These are phyloP conservation scores for Yponomeuta evonymella DNA, from an alignment of 2,888 invertebrate species.

Conservation along the genomic window DNA sequence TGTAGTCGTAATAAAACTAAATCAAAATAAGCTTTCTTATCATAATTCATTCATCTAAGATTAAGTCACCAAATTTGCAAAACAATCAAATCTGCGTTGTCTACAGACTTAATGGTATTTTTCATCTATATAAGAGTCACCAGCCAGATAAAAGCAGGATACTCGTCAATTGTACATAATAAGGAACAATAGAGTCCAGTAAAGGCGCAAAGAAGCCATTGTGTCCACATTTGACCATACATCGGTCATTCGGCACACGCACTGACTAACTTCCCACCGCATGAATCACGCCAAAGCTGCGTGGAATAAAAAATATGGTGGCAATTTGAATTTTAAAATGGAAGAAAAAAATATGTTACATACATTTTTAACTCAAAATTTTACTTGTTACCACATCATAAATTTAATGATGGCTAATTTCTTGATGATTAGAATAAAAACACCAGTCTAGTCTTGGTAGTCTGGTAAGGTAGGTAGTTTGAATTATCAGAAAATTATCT, in stretches of 20 bases:
- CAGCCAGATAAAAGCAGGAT: slow-evolving; percentile 30
- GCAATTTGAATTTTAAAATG: background rate
- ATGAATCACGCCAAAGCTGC: background rate
- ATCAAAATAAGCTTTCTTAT: too few relatives aligned
- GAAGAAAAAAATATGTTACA: too few relatives aligned
- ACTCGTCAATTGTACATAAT: slow-evolving; percentile 44
- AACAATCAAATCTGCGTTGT: background rate
- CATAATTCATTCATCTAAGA: too few relatives aligned
- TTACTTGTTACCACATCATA: too few relatives aligned
- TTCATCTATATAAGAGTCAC: background rate
- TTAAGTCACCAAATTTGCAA: background rate
- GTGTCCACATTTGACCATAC: slow-evolving; percentile 2
- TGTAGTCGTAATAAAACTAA: too few relatives aligned
- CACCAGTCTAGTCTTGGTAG: too few relatives aligned
- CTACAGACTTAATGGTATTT: too few relatives aligned
- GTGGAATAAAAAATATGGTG: slow-evolving; percentile 10
- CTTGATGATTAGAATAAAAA: too few relatives aligned
- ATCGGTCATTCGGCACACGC: slow-evolving; percentile 2
- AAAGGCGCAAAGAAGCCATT: slow-evolving; percentile 35
- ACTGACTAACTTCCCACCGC: background rate
- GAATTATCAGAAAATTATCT: too few relatives aligned
- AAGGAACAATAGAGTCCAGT: slow-evolving; percentile 40
- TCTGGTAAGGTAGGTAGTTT: too few relatives aligned
- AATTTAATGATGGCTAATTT: too few relatives aligned
- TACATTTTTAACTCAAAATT: too few relatives aligned